Percentiles rank a stretch among this genome's conserved stretches.
These are phyloP conservation scores for Australoheros facetus DNA, from an alignment of 2,797 vertebrate species.

Conservation along the genomic window DNA sequence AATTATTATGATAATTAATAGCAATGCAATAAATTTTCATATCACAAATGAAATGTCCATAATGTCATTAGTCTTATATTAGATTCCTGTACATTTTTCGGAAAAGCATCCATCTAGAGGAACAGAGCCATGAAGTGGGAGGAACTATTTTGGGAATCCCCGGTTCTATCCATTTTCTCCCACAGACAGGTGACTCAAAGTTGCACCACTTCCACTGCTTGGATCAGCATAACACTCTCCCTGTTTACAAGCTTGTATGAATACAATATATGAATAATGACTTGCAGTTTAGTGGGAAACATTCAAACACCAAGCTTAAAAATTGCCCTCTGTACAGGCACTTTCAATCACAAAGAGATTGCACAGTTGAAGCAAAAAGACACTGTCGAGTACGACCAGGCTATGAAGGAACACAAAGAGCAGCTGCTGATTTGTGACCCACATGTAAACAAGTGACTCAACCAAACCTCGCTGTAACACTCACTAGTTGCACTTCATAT, in stretches of 20 bases:
- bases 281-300: neutral
- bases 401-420: neutral
- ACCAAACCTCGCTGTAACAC: rapidly evolving
- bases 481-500: neutral
- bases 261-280: neutral
- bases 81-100: no score
- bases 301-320: neutral
- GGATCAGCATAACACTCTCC: neutral
- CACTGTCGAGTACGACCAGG: neutral
- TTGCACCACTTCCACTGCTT: constrained; percentile 2
- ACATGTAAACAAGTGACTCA: neutral
- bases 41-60: neutral
- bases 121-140: neutral
- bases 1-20: neutral
- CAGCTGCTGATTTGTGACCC: neutral
- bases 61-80: neutral
- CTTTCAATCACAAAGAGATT: neutral
- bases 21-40: neutral
- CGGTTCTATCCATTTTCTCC: neutral
- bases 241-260: neutral
- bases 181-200: constrained; percentile 2
- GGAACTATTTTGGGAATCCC: neutral
- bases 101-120: neutral
- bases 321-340: neutral
- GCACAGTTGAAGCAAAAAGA: neutral